These are phyloP conservation scores for Ophonus ardosiacus DNA, from an alignment of 2,888 invertebrate species.

Conservation along the genomic window DNA sequence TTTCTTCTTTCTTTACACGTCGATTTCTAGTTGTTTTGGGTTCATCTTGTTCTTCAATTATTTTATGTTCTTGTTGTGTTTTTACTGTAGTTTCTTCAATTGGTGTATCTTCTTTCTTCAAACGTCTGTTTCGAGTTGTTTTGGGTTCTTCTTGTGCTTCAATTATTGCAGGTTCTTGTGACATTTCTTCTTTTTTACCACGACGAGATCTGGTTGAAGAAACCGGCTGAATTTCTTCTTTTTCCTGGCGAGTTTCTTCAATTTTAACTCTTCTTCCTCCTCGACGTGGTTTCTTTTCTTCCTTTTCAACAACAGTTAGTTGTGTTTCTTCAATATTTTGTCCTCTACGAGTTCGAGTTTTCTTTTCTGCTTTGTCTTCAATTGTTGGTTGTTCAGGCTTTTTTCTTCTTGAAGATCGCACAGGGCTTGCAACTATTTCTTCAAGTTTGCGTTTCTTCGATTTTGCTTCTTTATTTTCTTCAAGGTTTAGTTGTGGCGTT, in stretches of 20 bases:
- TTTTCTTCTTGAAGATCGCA: background rate
- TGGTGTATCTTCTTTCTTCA: background rate
- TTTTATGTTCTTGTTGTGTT: background rate
- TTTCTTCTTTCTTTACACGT: conserved; percentile 3
- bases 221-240: background rate
- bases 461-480: background rate
- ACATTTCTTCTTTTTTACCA: background rate
- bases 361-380: background rate
- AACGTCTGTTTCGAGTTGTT: background rate
- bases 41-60: background rate
- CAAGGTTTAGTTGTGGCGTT: background rate
- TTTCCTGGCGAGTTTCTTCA: background rate
- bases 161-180: background rate
- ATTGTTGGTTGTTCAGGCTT: background rate
- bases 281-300: background rate
- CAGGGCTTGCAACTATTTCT: background rate
- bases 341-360: background rate
- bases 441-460: background rate
- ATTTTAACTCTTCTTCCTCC: background rate
- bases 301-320: background rate
- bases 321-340: background rate
- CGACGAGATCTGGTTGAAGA: background rate
- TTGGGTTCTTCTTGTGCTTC: background rate
- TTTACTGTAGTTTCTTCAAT: background rate
- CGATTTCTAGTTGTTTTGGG: background rate